Evolutionary conservation across 2,797 vertebrate species (phyloP), one percentile per base, ranked within the genome.

Genomic region (Anabacerthia variegaticeps): DNA sequence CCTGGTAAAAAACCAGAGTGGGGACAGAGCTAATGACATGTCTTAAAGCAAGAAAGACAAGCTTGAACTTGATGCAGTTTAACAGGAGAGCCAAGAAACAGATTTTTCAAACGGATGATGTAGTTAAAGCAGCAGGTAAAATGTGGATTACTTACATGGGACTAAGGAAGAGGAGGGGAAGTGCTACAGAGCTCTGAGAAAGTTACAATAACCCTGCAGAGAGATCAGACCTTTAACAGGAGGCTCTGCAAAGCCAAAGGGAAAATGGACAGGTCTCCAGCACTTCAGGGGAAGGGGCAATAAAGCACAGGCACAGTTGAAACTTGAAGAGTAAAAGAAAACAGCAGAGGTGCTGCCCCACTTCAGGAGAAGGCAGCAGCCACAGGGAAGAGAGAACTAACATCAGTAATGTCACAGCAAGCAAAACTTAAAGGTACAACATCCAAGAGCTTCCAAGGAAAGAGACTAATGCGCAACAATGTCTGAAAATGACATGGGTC

Each of bases 51-150:
- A 92, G 89, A 67, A 56, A 95, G 88, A 74, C 91, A 96, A 92
- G 91, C 83, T 92, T 88, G 73, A 90, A 96, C 94, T 95, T 92
- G 95, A 88, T 76, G 91, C 79, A 71, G 87, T 82, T 91, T 69
- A 96, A 84, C 62, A 88, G 63, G 71, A 88, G 79, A 93, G 89
- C 91, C 69, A 92, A 95, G 94, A 83, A 93, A 96, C 10, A 16
- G 85, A 93, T 88, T 94, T 94, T 95, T 94, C 49, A 51, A 86
- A 78, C 0, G 0, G 68, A 43, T 71, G 37, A 90, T 71, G 80
- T 39, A 81, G 80, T 52, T 84, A 79, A 88, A 94, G 85, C 30
- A 82, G 77, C 7, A 79, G 74, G 77, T 78, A 93, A 88, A 92
- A 95, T 10, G 28, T 63, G 82, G 72, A 75, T 78, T 76, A 67